Evolutionary conservation across 2,888 invertebrate genomes (phyloP), one percentile per base, ranked within the genome.

Genomic region (Protophormia terraenovae): DNA sequence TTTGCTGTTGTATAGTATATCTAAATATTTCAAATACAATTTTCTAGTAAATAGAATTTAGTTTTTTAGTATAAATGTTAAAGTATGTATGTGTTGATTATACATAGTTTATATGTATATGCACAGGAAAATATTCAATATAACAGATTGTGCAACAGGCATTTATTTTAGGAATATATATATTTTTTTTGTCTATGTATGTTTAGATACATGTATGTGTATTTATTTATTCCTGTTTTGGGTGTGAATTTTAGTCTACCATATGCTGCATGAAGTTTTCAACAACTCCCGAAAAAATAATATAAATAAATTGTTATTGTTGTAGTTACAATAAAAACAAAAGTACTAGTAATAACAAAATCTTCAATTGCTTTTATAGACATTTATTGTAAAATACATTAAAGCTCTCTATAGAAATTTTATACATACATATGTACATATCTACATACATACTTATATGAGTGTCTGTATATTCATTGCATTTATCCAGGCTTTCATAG

Each of bases 81-180:
- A 24, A 27, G 2, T 67, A 2, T 16, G 19, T 38, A 1, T 24
- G 19, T 10, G 12, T 41, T 75, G 6, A 58, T 14, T 8, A 10
- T 32, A 58, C 29, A 50, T 71, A 62, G 19, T 53, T 45, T 12
- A 3, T 72, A 58, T 76, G 32, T 60, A 45, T 80, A n/a, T 41
- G 12, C 6, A 7, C 29, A n/a, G 41, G 8, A 22, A 72, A 32
- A 41, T 62, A 62, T 69, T 82, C 71, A 67, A 60, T n/a, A n/a
- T 58, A 75, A 50, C 55, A 71, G 67, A 62, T 82, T 82, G 69
- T 82, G 85, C 85, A 85, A 85, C 85, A 85, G 85, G 82, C 78
- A 82, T 53, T 67, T 53, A 19, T 58, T 73, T 83, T 82, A 50
- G 67, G 19, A 60, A 72, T 79, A 64, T 7, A 58, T 7, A 16